These are phyloP conservation scores for Blastobasis adustella DNA, from an alignment of 2,888 invertebrate species.

Conservation along the genomic window DNA sequence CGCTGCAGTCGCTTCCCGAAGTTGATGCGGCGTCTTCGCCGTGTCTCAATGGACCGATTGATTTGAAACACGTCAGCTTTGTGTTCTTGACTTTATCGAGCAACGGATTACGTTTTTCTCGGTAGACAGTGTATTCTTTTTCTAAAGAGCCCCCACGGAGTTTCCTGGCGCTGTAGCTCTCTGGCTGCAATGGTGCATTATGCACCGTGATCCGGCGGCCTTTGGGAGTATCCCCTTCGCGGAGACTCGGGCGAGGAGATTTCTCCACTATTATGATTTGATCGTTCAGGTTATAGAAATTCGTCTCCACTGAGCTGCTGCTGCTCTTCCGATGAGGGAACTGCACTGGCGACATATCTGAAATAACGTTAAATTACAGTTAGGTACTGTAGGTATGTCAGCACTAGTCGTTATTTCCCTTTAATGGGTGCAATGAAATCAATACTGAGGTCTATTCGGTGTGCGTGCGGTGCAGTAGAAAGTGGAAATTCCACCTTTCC, in stretches of 20 bases:
- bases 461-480: background rate
- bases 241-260: constrained; percentile 65
- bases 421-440: no score
- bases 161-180: constrained; percentile 64
- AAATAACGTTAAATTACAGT: constrained; percentile 18
- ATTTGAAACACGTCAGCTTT: constrained; percentile 79
- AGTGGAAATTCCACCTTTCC: constrained; percentile 3
- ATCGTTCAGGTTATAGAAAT: constrained; percentile 79
- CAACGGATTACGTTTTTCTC: constrained; percentile 81
- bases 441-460: no score
- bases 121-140: constrained; percentile 73
- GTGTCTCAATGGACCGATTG: constrained; percentile 68
- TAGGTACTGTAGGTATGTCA: background rate
- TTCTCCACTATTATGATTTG: constrained; percentile 76
- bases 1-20: constrained; percentile 70
- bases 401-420: no score
- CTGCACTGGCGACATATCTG: constrained; percentile 79
- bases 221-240: constrained; percentile 48
- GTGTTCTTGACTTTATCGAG: constrained; percentile 83
- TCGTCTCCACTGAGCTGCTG: constrained; percentile 78
- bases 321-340: constrained; percentile 78
- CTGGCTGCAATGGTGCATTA: constrained; percentile 56
- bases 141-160: constrained; percentile 67
- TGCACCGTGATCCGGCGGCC: constrained; percentile 63
- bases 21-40: constrained; percentile 67